These are phyloP conservation scores for Iguana delicatissima DNA, from an alignment of 2,797 vertebrate genomes.

Conservation along the genomic window DNA sequence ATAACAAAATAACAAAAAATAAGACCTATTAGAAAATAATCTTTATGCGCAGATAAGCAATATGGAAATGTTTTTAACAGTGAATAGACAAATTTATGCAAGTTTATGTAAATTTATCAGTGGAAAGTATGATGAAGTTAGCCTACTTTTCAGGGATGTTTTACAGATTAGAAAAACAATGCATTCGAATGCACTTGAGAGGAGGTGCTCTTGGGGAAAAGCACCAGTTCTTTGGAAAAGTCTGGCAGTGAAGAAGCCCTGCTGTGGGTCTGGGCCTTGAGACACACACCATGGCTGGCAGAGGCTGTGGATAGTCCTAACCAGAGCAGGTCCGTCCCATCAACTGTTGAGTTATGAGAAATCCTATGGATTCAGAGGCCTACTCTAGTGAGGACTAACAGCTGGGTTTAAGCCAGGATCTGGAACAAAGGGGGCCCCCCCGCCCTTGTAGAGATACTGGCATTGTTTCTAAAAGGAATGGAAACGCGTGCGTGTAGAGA, in stretches of 20 bases:
- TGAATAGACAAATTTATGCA: not conserved
- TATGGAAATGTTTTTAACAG: not conserved
- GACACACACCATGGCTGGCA: too few species aligned
- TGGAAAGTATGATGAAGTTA: not conserved
- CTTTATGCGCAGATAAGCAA: not conserved
- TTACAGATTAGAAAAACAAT: not conserved
- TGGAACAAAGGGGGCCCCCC: not conserved
- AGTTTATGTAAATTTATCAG: not conserved
- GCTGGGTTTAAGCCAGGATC: not conserved
- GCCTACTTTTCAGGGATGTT: not conserved
- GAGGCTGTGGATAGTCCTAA: too few species aligned
- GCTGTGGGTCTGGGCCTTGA: not conserved
- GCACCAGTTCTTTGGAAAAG: not conserved
- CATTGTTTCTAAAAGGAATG: not conserved
- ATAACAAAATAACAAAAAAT: not conserved
- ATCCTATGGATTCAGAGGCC: too few species aligned
- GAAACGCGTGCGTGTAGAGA: not conserved
- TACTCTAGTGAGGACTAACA: too few species aligned
- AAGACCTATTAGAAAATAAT: too few species aligned
- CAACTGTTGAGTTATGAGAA: too few species aligned
- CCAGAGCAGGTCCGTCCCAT: too few species aligned
- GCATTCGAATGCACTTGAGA: not conserved
- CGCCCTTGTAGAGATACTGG: not conserved
- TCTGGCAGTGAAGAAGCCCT: not conserved
- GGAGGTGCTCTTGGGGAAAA: not conserved